Conservation (phyloP, 2,888 invertebrate genomes). For the Epinotia demarniana region DNA sequence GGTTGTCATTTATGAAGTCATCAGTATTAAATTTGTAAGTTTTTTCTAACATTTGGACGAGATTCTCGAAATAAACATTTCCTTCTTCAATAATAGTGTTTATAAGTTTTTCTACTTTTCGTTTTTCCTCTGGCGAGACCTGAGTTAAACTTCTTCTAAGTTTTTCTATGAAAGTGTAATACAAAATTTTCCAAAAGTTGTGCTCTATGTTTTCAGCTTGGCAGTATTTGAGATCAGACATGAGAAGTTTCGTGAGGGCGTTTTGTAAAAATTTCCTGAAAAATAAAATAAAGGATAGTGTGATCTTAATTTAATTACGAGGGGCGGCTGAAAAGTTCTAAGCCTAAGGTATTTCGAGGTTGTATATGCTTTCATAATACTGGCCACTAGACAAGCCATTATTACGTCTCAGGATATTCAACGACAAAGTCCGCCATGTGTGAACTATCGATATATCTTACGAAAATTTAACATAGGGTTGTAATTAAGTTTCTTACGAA, state of each 20-base stretch:
- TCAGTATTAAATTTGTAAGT: conserved; percentile 90
- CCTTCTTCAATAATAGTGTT: conserved; percentile 92
- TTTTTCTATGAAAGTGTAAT: conserved; percentile 94
- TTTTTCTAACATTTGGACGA: conserved; percentile 89
- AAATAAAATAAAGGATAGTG: conserved; percentile 36
- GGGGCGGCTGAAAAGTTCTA: too few relatives aligned
- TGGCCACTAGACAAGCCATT: too few relatives aligned
- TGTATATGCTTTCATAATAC: too few relatives aligned
- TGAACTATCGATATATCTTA: too few relatives aligned
- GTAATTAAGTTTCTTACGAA: too few relatives aligned
- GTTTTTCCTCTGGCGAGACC: conserved; percentile 85
- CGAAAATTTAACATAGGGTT: too few relatives aligned
- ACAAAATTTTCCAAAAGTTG: conserved; percentile 96
- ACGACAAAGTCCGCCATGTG: too few relatives aligned
- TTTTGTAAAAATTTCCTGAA: conserved; percentile 86
- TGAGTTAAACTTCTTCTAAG: conserved; percentile 88
- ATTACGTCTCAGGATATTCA: too few relatives aligned
- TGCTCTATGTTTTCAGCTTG: conserved; percentile 94
- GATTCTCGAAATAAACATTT: conserved; percentile 89
- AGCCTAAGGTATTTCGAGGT: too few relatives aligned
- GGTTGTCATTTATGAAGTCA: conserved; percentile 85
- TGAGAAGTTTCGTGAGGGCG: conserved; percentile 87
- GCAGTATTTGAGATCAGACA: conserved; percentile 93
- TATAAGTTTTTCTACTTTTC: conserved; percentile 87
- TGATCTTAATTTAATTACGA: not conserved